phyloP scores from a whole-genome alignment of 2,113 vertebrate genomes.

The Dicerorhinus sumatrensis region DNA sequence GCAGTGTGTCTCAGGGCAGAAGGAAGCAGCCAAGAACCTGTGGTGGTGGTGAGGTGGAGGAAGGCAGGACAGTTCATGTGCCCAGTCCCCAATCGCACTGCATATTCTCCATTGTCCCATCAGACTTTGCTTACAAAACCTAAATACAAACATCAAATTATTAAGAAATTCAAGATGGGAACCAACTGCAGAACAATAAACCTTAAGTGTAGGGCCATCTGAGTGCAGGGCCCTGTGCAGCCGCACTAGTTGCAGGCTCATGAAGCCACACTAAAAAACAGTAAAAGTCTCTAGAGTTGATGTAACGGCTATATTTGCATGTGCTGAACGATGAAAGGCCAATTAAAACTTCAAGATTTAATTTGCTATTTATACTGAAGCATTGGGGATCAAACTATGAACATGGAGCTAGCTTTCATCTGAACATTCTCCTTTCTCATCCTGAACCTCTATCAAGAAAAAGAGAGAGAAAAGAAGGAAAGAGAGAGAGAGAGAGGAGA shows the following conservation, averaged over 20 bases:
- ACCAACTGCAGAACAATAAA: not conserved
- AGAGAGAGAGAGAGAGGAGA: not conserved
- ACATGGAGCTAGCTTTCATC: not conserved
- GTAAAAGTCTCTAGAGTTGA: not conserved
- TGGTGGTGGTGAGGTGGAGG: not conserved
- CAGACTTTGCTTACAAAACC: not conserved
- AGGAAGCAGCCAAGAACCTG: not conserved
- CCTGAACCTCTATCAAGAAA: not conserved
- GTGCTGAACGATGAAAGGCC: not conserved
- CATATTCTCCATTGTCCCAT: not conserved
- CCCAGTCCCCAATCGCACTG: not conserved
- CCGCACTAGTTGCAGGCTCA: not conserved
- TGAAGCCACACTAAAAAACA: not conserved
- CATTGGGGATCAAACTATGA: not conserved
- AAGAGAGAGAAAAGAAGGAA: not conserved
- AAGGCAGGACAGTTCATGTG: not conserved
- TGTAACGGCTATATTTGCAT: not conserved
- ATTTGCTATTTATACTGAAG: not conserved
- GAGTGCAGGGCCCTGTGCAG: accelerated
- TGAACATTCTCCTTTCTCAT: not conserved
- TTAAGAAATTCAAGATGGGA: not conserved
- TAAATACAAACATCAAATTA: not conserved
- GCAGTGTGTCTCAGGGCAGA: not conserved
- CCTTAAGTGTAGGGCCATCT: not conserved
- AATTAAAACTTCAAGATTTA: not conserved